A percentile compares a stretch with the other conserved stretches of the same genome.
Evolutionary conservation across 2,888 invertebrate genomes (phyloP).

Genomic region (Sphaerophoria taeniata): DNA sequence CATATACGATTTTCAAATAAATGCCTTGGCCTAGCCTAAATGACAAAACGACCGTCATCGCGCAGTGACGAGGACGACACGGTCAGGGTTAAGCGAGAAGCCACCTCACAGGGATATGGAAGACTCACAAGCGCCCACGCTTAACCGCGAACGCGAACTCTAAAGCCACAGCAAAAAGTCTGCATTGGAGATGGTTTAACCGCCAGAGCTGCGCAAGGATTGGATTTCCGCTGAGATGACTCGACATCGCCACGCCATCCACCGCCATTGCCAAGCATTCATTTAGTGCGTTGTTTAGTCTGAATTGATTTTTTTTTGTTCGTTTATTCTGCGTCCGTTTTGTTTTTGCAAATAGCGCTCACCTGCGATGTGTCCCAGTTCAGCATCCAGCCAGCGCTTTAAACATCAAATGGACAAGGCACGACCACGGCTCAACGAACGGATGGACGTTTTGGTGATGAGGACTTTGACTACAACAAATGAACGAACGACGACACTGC

Average conservation of each 20-base stretch:
- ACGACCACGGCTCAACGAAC: slow-evolving; percentile 10
- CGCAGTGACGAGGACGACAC: slow-evolving; percentile 5
- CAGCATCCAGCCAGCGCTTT: slow-evolving; percentile 43
- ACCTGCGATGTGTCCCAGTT: slow-evolving; percentile 68
- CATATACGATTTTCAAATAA: not conserved
- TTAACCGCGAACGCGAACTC: slow-evolving; percentile 66
- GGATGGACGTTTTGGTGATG: slow-evolving; percentile 46
- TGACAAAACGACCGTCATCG: slow-evolving; percentile 56
- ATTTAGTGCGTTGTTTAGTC: slow-evolving; percentile 55
- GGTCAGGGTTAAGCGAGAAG: slow-evolving; percentile 65
- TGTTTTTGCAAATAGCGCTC: slow-evolving; percentile 52
- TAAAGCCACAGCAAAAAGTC: slow-evolving; percentile 10
- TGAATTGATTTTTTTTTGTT: slow-evolving; percentile 8
- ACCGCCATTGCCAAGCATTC: slow-evolving; percentile 15
- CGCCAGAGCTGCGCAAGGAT: slow-evolving; percentile 34
- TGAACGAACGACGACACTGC: slow-evolving; percentile 32
- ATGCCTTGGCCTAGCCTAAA: slow-evolving; percentile 54
- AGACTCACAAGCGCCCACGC: slow-evolving; percentile 64
- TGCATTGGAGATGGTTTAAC: slow-evolving; percentile 16
- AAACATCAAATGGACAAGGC: slow-evolving; percentile 65
- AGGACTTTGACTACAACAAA: slow-evolving; percentile 37
- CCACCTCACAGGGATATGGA: slow-evolving; percentile 41
- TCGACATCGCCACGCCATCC: not conserved
- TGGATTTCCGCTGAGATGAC: slow-evolving; percentile 41
- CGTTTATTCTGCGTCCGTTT: slow-evolving; percentile 18